These are phyloP conservation scores for Heteromormyrus szaboi DNA, from an alignment of 2,797 vertebrate genomes.

Conservation along the genomic window DNA sequence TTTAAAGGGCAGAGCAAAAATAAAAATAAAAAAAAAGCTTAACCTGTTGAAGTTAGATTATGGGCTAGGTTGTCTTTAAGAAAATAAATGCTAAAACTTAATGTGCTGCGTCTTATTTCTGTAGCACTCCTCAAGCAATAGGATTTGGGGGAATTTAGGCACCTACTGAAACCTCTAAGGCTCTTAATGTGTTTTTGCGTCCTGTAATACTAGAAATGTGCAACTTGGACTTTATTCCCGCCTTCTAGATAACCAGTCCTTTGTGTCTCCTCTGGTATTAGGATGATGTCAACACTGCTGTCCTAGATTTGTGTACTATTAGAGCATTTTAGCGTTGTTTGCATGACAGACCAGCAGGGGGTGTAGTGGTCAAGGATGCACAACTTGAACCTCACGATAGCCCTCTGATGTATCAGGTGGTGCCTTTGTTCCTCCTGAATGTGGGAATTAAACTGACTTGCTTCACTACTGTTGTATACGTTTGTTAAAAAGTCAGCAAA, in stretches of 20 bases:
- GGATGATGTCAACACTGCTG: background rate
- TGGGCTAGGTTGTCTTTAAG: constrained; percentile 91
- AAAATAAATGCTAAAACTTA: constrained; percentile 96
- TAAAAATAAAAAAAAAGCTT: constrained; percentile 56
- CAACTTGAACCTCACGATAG: background rate
- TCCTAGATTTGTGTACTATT: background rate
- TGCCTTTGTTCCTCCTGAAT: background rate
- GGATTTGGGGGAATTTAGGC: background rate
- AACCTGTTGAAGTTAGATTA: constrained; percentile 72
- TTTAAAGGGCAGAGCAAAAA: constrained; percentile 45
- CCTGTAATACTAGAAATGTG: background rate
- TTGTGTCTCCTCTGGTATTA: background rate
- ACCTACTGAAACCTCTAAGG: background rate
- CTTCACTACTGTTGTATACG: background rate
- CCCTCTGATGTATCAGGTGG: background rate
- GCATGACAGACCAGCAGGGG: background rate
- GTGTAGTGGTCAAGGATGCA: background rate
- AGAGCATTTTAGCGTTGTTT: background rate
- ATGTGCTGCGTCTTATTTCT: constrained; percentile 42
- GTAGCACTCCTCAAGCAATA: background rate
- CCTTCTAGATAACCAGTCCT: background rate
- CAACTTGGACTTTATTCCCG: background rate
- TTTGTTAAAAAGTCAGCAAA: background rate
- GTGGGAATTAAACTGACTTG: background rate
- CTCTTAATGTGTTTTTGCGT: background rate